phyloP scores from a whole-genome alignment of 2,113 vertebrate species.

The Rattus rattus region DNA sequence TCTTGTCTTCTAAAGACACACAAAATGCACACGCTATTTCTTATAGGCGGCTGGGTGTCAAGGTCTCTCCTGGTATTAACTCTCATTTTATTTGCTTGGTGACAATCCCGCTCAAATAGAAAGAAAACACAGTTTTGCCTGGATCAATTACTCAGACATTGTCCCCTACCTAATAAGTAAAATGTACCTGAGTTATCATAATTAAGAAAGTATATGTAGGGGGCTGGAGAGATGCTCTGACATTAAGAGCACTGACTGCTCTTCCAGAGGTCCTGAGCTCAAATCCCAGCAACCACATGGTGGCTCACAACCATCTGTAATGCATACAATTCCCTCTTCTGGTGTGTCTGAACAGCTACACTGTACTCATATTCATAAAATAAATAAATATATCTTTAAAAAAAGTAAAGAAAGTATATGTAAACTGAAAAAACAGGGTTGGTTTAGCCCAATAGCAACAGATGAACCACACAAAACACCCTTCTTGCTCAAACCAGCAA shows the following conservation, averaged over 20 bases:
- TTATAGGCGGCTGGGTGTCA: not conserved
- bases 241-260: too few relatives aligned
- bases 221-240: too few relatives aligned
- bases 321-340: too few relatives aligned
- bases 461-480: not conserved
- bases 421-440: not conserved
- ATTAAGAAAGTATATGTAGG: not conserved
- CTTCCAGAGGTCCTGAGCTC: too few relatives aligned
- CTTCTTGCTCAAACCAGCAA: not conserved
- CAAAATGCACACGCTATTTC: not conserved
- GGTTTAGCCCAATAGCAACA: not conserved
- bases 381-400: too few relatives aligned
- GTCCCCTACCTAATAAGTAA: not conserved
- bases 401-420: not conserved
- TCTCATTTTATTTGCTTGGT: not conserved
- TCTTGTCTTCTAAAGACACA: not conserved
- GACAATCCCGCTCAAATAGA: not conserved
- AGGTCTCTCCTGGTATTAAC: not conserved
- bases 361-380: too few relatives aligned
- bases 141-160: not conserved
- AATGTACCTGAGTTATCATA: not conserved
- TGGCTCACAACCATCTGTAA: too few relatives aligned
- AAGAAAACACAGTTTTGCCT: not conserved
- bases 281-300: too few relatives aligned
- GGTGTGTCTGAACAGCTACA: too few relatives aligned